These are phyloP conservation scores for Drosophila diplacantha DNA, from an alignment of 2,888 invertebrate genomes.

Conservation along the genomic window DNA sequence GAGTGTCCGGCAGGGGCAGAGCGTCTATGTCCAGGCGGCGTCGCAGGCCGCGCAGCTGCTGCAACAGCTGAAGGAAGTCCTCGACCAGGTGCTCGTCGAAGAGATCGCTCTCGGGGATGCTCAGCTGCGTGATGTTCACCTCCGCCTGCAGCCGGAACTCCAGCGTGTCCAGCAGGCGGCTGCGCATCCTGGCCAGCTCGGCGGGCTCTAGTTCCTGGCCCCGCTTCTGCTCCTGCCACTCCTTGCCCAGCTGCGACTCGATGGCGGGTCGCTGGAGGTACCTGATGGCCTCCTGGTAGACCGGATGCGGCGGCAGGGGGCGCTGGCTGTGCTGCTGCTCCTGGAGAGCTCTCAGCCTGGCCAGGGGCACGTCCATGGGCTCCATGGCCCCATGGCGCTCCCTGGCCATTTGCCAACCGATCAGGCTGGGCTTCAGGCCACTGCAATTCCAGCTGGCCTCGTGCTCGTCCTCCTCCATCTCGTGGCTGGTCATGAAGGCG, in stretches of 20 bases:
- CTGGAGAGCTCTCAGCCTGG: constrained; percentile 34
- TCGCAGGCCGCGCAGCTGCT: constrained; percentile 45
- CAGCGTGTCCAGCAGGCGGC: constrained; percentile 61
- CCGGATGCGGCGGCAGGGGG: constrained; percentile 24
- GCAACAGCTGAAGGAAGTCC: constrained; percentile 66
- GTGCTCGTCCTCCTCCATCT: constrained; percentile 34
- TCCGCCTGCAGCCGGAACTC: constrained; percentile 65
- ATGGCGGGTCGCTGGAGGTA: constrained; percentile 45
- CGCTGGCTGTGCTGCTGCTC: constrained; percentile 16
- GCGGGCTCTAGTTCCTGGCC: constrained; percentile 43
- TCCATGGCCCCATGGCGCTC: constrained; percentile 16
- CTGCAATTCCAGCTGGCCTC: constrained; percentile 60
- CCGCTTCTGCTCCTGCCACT: constrained; percentile 53
- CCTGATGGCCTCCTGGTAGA: constrained; percentile 51
- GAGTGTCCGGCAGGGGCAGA: constrained; percentile 60
- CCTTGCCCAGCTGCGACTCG: constrained; percentile 52
- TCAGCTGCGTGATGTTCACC: constrained; percentile 70
- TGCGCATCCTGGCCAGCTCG: constrained; percentile 12
- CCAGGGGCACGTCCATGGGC: constrained; percentile 22
- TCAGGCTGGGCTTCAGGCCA: constrained; percentile 41
- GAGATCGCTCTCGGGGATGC: constrained; percentile 73
- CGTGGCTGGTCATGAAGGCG: constrained; percentile 74
- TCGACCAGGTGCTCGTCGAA: constrained; percentile 69
- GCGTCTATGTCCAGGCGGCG: constrained; percentile 44
- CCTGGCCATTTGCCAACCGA: constrained; percentile 60